Evolutionary conservation across 2,797 vertebrate species (phyloP).

Genomic region (Sternotherus odoratus): DNA sequence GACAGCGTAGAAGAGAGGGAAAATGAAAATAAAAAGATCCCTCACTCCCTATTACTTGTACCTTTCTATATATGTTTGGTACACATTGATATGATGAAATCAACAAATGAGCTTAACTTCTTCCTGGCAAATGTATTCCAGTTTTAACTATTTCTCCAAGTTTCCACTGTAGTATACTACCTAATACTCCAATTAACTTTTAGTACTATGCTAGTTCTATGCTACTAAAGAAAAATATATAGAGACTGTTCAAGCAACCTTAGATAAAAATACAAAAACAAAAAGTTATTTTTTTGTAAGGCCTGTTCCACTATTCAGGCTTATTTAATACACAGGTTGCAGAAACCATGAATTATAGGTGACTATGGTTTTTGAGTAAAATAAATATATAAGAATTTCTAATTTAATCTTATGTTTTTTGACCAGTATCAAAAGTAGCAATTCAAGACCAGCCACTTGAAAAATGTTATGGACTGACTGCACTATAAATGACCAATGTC

Average conservation of each 20-base stretch:
- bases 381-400: constrained; percentile 32
- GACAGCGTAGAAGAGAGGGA: constrained; percentile 14
- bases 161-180: constrained; percentile 72
- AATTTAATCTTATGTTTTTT: constrained; percentile 69
- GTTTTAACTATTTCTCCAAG: constrained; percentile 53
- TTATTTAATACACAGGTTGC: constrained; percentile 47
- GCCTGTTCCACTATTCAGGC: constrained; percentile 43
- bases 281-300: constrained; percentile 45
- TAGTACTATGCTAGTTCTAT: constrained; percentile 79
- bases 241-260: constrained; percentile 69
- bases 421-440: constrained; percentile 73
- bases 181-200: constrained; percentile 80
- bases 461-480: constrained; percentile 71
- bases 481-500: constrained; percentile 64
- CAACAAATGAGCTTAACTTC: constrained; percentile 49
- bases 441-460: constrained; percentile 71
- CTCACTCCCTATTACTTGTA: constrained; percentile 53
- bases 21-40: constrained; percentile 42
- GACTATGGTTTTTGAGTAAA: constrained; percentile 64
- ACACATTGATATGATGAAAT: constrained; percentile 36
- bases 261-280: constrained; percentile 71
- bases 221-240: constrained; percentile 80
- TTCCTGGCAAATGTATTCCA: constrained; percentile 41
- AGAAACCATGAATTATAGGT: constrained; percentile 47
- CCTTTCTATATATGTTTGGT: constrained; percentile 58